Evolutionary conservation across 2,888 invertebrate species (phyloP), one percentile per base, ranked within the genome.

Genomic region (Metallyticus violacea): DNA sequence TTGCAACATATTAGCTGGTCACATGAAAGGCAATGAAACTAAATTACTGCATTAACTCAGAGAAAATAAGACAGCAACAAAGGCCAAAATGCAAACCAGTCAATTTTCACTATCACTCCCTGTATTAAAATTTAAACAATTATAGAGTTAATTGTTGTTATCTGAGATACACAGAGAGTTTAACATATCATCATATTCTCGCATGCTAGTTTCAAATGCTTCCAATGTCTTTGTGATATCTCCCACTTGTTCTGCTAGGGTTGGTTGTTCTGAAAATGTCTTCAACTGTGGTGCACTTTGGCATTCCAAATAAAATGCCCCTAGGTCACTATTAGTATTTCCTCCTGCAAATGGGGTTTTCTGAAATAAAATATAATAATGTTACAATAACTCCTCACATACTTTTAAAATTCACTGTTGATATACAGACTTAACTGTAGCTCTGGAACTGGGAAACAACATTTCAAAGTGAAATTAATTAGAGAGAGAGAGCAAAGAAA

Each of bases 291-390:
- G 95, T 7, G 97, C 96, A 89, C 94, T 94, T 90, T 96, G 94
- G 91, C 96, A 97, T 90, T 97, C 96, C 62, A 95, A 94, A 92
- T 96, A 97, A 92, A 97, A 97, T 88, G 94, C 93, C 0, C 96
- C 96, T 88, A 97, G 92, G 90, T 97, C 97, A 80, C 94, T 94
- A 89, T 95, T 95, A 0, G 94, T 94, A 89, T 94, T 95, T 79
- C 89, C 89, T 88, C 94, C 95, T 81, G 96, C 96, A 91, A 97
- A 97, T 4, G 97, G 96, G 84, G 96, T 95, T 92, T 96, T 96
- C 97, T 97, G 93, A 1, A 94, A 93, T 88, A 88, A 87, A 86
- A 86, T 62, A 84, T 79, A 27, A 62, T 62, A n/a, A n/a, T n/a
- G n/a, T n/a, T n/a, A n/a, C n/a, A n/a, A n/a, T n/a, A n/a, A n/a